Conservation (phyloP, 2,888 invertebrate species). For the Morpho achilles region DNA sequence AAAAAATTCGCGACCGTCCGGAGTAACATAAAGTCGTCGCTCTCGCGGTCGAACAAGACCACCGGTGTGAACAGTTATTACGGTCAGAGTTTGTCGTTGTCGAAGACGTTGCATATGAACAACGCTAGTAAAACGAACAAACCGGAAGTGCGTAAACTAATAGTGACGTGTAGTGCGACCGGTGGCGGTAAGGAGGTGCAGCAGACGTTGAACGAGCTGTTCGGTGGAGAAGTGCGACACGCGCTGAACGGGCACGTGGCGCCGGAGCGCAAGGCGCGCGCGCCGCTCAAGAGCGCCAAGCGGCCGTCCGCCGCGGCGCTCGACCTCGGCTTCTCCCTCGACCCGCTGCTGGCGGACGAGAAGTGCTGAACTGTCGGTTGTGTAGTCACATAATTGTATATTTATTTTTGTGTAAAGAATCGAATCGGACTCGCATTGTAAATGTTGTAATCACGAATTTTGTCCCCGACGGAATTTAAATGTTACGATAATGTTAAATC, state of each 20-base stretch:
- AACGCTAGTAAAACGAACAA: constrained; percentile 64
- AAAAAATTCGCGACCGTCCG: constrained; percentile 71
- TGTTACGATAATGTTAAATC: constrained; percentile 65
- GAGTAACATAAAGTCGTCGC: constrained; percentile 68
- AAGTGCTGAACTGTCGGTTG: constrained; percentile 71
- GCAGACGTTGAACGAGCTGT: constrained; percentile 57
- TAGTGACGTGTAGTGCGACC: constrained; percentile 67
- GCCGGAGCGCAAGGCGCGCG: constrained; percentile 31
- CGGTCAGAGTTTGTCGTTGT: constrained; percentile 56
- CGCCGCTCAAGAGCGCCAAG: constrained; percentile 45
- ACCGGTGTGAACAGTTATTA: constrained; percentile 56
- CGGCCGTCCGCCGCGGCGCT: constrained; percentile 47
- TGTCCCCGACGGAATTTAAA: constrained; percentile 54
- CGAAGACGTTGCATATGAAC: constrained; percentile 65
- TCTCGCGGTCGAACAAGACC: constrained; percentile 59
- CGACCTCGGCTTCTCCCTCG: constrained; percentile 68
- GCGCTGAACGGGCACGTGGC: constrained; percentile 53
- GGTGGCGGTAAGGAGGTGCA: constrained; percentile 39
- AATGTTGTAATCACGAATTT: constrained; percentile 64
- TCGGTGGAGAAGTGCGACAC: constrained; percentile 48
- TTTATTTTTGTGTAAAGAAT: constrained; percentile 71
- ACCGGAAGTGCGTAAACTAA: constrained; percentile 71
- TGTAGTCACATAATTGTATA: constrained; percentile 71
- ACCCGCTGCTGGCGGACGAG: constrained; percentile 71
- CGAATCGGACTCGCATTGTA: constrained; percentile 58